phyloP scores from a whole-genome alignment of 2,113 vertebrate species.

The Procavia capensis region DNA sequence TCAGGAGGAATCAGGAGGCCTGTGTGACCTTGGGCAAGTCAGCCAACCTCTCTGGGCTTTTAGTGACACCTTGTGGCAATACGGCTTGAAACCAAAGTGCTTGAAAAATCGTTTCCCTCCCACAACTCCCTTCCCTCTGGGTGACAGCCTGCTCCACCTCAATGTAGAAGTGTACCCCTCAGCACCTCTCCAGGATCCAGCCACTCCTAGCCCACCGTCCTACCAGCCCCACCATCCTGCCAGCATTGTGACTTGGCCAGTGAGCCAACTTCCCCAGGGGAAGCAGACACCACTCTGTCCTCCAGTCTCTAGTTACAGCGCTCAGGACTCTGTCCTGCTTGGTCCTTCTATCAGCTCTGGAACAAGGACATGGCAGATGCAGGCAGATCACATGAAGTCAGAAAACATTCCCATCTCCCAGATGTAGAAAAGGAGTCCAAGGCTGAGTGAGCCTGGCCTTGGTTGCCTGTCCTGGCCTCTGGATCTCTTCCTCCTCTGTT shows the following conservation, averaged over 20 bases:
- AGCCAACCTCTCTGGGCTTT: slow-evolving; percentile 66
- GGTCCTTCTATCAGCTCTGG: neutral
- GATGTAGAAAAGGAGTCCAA: neutral
- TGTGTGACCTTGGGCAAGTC: slow-evolving; percentile 67
- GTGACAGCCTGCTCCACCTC: neutral
- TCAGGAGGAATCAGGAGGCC: slow-evolving; percentile 30
- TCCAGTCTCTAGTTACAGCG: neutral
- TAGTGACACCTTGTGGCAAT: slow-evolving; percentile 73
- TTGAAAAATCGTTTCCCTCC: neutral
- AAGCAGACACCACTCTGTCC: neutral
- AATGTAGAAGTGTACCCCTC: neutral
- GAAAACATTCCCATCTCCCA: neutral
- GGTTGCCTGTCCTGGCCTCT: neutral
- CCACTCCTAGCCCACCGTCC: neutral
- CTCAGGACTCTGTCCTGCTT: neutral
- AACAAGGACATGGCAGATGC: neutral
- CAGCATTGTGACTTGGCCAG: neutral
- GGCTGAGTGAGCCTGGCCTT: neutral
- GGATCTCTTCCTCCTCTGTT: neutral
- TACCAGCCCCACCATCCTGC: neutral
- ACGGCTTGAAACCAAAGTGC: slow-evolving; percentile 15
- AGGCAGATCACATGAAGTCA: neutral
- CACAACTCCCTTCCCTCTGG: neutral
- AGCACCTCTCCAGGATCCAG: neutral
- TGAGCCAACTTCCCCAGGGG: neutral